phyloP scores from a whole-genome alignment of 2,888 invertebrate genomes.

The Lithophane semibrunnea region DNA sequence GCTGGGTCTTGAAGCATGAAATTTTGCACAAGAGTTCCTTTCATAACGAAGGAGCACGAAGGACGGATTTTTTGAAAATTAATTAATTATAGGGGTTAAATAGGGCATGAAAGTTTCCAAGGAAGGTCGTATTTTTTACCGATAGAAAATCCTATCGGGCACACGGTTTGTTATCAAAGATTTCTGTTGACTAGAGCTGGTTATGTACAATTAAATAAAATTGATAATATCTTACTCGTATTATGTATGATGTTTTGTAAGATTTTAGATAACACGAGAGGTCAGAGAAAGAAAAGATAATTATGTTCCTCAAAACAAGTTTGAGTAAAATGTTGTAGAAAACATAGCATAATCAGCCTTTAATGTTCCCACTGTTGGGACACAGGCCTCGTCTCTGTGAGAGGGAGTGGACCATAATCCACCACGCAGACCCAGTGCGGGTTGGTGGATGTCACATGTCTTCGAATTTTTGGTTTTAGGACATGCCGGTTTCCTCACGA shows the following conservation, averaged over 20 bases:
- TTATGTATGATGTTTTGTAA: background rate
- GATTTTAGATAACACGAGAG: background rate
- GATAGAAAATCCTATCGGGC: background rate
- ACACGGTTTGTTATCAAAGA: background rate
- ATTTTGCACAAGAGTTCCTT: background rate
- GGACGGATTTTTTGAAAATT: background rate
- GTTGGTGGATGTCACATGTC: no score
- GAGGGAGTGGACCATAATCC: no score
- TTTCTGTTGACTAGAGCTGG: background rate
- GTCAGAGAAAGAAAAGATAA: background rate
- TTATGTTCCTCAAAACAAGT: background rate
- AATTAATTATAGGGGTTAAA: no score
- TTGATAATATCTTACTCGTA: no score
- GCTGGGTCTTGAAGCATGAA: background rate
- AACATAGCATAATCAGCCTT: no score
- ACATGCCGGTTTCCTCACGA: no score
- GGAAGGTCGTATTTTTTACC: background rate
- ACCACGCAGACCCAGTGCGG: no score
- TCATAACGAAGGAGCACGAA: background rate
- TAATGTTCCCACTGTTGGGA: no score
- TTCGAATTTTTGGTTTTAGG: no score
- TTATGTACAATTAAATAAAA: background rate
- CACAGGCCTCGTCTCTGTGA: no score
- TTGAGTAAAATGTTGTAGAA: background rate
- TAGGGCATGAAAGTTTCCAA: background rate